Percentiles rank a stretch among this genome's conserved stretches.
phyloP scores from a whole-genome alignment of 2,888 invertebrate species.

The Drosophila kuntzei region DNA sequence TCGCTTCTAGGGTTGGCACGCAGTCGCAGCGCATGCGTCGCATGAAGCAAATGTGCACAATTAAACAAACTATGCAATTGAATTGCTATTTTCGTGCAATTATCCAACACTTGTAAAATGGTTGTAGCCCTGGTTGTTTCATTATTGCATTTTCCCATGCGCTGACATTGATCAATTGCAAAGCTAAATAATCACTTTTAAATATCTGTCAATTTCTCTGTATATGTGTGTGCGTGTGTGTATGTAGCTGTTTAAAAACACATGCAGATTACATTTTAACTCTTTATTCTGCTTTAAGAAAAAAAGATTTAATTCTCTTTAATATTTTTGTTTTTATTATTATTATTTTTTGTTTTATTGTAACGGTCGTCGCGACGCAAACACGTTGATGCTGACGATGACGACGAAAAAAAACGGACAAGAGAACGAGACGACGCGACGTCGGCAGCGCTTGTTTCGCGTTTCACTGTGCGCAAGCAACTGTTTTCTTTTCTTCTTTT shows the following conservation, averaged over 20 bases:
- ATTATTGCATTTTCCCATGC: constrained; percentile 57
- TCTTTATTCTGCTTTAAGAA: constrained; percentile 35
- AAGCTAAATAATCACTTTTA: constrained; percentile 42
- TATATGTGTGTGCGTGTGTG: constrained; percentile 14
- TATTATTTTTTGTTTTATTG: constrained; percentile 25
- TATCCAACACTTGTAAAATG: neutral
- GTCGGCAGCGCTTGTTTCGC: constrained; percentile 67
- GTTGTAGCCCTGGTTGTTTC: constrained; percentile 47
- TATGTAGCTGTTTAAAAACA: constrained; percentile 42
- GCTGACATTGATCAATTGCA: constrained; percentile 64
- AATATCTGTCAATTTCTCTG: constrained; percentile 15
- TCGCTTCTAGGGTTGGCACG: constrained; percentile 21
- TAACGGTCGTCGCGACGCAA: constrained; percentile 58
- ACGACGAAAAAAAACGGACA: constrained; percentile 27
- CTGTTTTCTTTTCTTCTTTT: constrained; percentile 60
- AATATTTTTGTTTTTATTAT: constrained; percentile 8
- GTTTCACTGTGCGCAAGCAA: constrained; percentile 75
- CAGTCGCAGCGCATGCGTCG: neutral
- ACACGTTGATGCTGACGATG: constrained; percentile 50
- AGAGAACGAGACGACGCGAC: constrained; percentile 47
- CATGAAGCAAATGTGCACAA: neutral
- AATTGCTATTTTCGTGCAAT: neutral
- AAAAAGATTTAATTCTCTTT: constrained; percentile 27
- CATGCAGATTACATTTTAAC: constrained; percentile 59
- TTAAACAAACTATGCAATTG: neutral